Evolutionary conservation across 1,140 invertebrate genomes (phyloP), one percentile per base, ranked within the genome.

Genomic region (Pectinophora gossypiella): DNA sequence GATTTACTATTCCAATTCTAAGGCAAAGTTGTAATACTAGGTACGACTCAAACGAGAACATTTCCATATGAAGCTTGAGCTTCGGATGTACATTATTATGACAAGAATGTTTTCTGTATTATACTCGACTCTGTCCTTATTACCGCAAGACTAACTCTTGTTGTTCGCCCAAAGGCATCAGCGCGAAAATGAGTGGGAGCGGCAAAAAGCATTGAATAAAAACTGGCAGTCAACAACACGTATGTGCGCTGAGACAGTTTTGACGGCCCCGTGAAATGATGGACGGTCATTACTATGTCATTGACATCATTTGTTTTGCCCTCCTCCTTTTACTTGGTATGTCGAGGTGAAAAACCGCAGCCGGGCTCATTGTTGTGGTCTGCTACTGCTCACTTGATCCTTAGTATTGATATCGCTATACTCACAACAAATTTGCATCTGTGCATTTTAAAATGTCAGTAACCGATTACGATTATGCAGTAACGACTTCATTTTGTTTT

Each of bases 241-340:
- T 48, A 62, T 61, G 48, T 44, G 46, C 46, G 47, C n/a, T 72
- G 68, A 74, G 67, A 76, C 74, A 80, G 74, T 76, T 80, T 76
- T 73, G 68, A 80, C 64, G 66, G 68, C 62, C 52, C 62, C 54
- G 58, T 58, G 60, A 69, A 71, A 70, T 78, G 69, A 81, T 69
- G 69, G 72, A 73, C 64, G 63, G 69, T 78, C 75, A 76, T 78
- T 78, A 78, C 63, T 60, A 76, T 78, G 77, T 73, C 75, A 78
- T 78, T 78, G 77, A 76, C 77, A 70, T 81, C 71, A 72, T 72
- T 76, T 78, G 68, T 73, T 74, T 74, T 70, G 55, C 66, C 63
- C 59, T 66, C 61, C 64, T 67, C 60, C 59, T 71, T 73, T 74
- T 66, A 48, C 44, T 69, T 64, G 5, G 40, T n/a, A n/a, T 35